Evolutionary conservation across 2,888 invertebrate genomes (phyloP), one percentile per base, ranked within the genome.

Genomic region (Tetheella fluctuosa): DNA sequence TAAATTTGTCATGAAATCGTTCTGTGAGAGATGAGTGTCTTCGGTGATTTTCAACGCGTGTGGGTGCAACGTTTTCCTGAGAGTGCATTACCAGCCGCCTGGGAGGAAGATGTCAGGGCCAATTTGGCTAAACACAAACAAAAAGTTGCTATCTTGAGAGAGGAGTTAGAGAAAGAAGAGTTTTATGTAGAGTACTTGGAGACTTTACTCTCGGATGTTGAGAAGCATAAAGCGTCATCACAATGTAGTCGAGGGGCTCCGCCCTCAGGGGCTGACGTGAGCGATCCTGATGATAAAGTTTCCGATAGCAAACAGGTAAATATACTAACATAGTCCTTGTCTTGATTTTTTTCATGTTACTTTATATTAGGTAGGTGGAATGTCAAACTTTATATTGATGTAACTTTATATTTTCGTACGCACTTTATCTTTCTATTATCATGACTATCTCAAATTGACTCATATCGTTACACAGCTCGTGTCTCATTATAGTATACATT

Each of bases 51-150:
- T 92, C 97, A 97, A 94, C 96, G 97, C 88, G 96, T 97, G 91
- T 98, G 98, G 97, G 95, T 96, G 93, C 96, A 97, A 94, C 95
- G 97, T 84, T 98, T 97, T 94, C 97, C 97, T 75, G 97, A 97
- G 84, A 97, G 97, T 93, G 96, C 97, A 76, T 94, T 98, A 79
- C 97, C 98, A 86, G 97, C 97, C 85, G 97, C 97, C 86, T 97
- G 97, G 97, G 97, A 97, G 89, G 97, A 97, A 93, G 97, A 98
- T 94, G 97, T 98, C 83, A 95, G 97, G 84, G 97, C 97, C 74
- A 97, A 97, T 94, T 94, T 98, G 79, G 95, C 96, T 81, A 97
- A 97, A 90, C 98, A 98, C 94, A 97, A 97, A 94, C 95, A 96
- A 88, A 97, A 97, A 94, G 97, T 97, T 69, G 94, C 95, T 70